These are phyloP conservation scores for Acanthis flammea DNA, from an alignment of 2,797 vertebrate species.

Conservation along the genomic window DNA sequence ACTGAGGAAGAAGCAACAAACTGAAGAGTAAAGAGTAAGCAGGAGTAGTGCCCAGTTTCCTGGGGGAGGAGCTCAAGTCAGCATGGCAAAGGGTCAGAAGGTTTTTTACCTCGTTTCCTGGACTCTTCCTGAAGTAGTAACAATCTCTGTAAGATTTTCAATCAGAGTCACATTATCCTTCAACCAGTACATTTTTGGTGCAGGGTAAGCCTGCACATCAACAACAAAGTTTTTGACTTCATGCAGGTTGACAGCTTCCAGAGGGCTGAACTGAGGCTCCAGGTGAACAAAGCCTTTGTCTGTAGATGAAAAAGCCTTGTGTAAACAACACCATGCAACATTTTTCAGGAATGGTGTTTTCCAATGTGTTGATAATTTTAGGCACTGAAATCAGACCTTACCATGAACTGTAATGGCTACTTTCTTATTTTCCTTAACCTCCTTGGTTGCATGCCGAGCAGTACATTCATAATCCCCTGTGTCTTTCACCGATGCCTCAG, in stretches of 20 bases:
- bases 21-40: not conserved
- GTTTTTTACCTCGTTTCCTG: conserved; percentile 87
- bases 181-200: conserved; percentile 86
- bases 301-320: conserved; percentile 66
- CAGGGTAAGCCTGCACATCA: conserved; percentile 85
- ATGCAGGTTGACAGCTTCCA: conserved; percentile 87
- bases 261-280: conserved; percentile 76
- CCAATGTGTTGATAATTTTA: not conserved
- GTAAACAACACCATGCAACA: not conserved
- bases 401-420: conserved; percentile 88
- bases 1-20: not conserved
- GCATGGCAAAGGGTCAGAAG: not conserved
- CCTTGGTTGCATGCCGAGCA: conserved; percentile 85
- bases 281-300: conserved; percentile 86
- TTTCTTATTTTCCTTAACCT: conserved; percentile 85
- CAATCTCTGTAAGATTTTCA: conserved; percentile 89
- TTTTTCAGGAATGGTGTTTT: not conserved
- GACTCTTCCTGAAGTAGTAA: conserved; percentile 78
- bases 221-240: conserved; percentile 89
- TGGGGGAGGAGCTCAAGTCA: not conserved
- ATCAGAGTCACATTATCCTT: conserved; percentile 87
- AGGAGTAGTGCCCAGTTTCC: not conserved
- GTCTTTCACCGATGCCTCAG: conserved; percentile 88
- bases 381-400: conserved; percentile 68
- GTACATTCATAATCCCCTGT: conserved; percentile 92